Conservation (phyloP, 2,888 invertebrate genomes). For the Drosophila fulvimacula region DNA sequence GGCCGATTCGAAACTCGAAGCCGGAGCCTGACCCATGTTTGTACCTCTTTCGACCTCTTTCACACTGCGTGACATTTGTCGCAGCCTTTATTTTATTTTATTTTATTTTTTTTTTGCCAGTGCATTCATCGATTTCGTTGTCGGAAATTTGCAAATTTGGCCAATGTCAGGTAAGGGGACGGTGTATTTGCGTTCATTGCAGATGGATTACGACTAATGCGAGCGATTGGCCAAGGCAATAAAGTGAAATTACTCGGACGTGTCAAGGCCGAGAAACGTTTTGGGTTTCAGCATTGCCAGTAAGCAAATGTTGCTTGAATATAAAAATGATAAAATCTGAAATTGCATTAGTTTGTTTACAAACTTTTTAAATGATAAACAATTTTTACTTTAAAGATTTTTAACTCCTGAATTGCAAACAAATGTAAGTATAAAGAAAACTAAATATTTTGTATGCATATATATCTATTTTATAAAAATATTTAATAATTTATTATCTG, state of each 20-base stretch:
- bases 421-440: not conserved
- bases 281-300: conserved; percentile 2
- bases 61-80: conserved; percentile 51
- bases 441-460: no score
- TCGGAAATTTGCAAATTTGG: conserved; percentile 67
- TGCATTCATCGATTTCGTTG: conserved; percentile 71
- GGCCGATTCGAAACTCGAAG: conserved; percentile 3
- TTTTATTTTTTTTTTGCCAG: conserved; percentile 33
- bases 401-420: not conserved
- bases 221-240: conserved; percentile 73
- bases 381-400: not conserved
- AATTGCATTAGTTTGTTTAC: no score
- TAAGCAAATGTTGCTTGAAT: not conserved
- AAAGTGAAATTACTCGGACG: conserved; percentile 69
- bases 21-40: conserved; percentile 21
- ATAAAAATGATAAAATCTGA: not conserved
- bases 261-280: conserved; percentile 60
- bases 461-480: not conserved
- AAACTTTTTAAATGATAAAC: no score
- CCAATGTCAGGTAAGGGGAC: conserved; percentile 73
- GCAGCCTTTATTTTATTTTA: conserved; percentile 33
- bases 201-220: conserved; percentile 77
- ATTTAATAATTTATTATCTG: not conserved
- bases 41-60: conserved; percentile 74
- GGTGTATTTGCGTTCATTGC: conserved; percentile 51